phyloP scores from a whole-genome alignment of 2,888 invertebrate species.

The Gymnoscelis rufifasciata region DNA sequence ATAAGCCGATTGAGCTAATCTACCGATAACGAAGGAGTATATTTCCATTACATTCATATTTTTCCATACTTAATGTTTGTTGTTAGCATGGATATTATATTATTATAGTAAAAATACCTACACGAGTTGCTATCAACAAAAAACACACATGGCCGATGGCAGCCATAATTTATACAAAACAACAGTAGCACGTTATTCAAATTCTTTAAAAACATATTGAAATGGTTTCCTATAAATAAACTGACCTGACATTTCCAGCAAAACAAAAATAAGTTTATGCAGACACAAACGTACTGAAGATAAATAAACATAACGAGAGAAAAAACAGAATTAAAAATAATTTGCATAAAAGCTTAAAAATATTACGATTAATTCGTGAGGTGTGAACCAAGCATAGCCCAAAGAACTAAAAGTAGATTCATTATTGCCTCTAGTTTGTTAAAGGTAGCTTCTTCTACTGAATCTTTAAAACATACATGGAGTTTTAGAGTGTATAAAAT shows the following conservation, averaged over 20 bases:
- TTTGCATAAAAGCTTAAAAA: too few relatives aligned
- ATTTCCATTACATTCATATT: slow-evolving; percentile 36
- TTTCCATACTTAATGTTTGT: slow-evolving; percentile 32
- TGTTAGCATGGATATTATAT: slow-evolving; percentile 33
- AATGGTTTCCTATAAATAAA: not conserved
- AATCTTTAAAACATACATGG: too few relatives aligned
- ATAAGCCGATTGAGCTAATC: slow-evolving; percentile 32
- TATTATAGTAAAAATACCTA: too few relatives aligned
- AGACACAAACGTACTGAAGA: not conserved
- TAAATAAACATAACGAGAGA: not conserved
- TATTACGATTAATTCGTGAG: too few relatives aligned
- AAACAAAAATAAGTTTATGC: not conserved
- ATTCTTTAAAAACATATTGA: not conserved
- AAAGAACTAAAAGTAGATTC: too few relatives aligned
- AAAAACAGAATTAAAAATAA: too few relatives aligned
- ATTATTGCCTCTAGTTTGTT: too few relatives aligned
- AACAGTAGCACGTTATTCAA: slow-evolving; percentile 24
- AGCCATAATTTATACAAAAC: slow-evolving; percentile 20
- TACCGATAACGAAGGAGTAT: slow-evolving; percentile 31
- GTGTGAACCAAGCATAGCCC: too few relatives aligned
- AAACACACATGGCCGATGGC: slow-evolving; percentile 7
- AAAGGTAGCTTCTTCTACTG: too few relatives aligned
- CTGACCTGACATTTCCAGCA: not conserved
- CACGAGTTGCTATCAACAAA: too few relatives aligned
- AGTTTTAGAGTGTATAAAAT: too few relatives aligned